A percentile compares a stretch with the other conserved stretches of the same genome.
These are phyloP conservation scores for Todus mexicanus DNA, from an alignment of 2,797 vertebrate species.

Conservation along the genomic window DNA sequence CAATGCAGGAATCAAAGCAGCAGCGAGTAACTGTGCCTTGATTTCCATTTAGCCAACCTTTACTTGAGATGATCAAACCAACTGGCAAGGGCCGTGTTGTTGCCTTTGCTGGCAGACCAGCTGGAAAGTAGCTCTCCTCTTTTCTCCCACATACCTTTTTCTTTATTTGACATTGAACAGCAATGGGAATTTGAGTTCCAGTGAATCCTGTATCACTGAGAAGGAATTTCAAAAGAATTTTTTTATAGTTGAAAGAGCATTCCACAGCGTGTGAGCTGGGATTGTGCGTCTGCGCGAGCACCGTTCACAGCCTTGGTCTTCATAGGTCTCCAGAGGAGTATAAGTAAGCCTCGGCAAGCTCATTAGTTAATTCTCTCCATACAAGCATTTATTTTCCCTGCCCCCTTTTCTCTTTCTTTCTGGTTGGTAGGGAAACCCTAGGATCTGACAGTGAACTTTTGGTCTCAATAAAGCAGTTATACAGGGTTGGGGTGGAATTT, in stretches of 20 bases:
- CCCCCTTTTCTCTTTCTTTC: background rate
- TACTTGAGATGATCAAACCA: background rate
- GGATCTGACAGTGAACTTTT: slow-evolving; percentile 13
- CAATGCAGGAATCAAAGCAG: background rate
- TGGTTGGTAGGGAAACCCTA: background rate
- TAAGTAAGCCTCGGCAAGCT: slow-evolving; percentile 45
- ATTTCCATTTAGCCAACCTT: background rate
- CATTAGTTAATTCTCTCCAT: slow-evolving; percentile 5
- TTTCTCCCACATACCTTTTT: background rate
- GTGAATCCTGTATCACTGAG: background rate
- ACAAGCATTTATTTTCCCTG: background rate
- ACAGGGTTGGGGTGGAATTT: background rate
- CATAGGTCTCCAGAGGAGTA: slow-evolving; percentile 35
- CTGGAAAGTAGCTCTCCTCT: background rate
- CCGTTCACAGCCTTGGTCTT: slow-evolving; percentile 10
- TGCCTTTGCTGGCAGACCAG: background rate
- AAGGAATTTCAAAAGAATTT: slow-evolving; percentile 11
- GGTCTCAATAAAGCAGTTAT: slow-evolving; percentile 15
- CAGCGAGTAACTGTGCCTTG: accelerated
- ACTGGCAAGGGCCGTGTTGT: background rate
- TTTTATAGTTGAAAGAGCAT: slow-evolving; percentile 35
- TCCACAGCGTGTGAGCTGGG: slow-evolving; percentile 52
- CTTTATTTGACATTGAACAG: background rate
- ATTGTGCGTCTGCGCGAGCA: background rate
- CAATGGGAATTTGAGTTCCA: background rate